Percentiles rank a stretch among this genome's conserved stretches.
Conservation (phyloP, 2,113 vertebrate genomes). For the Lamprologus speciosus region DNA sequence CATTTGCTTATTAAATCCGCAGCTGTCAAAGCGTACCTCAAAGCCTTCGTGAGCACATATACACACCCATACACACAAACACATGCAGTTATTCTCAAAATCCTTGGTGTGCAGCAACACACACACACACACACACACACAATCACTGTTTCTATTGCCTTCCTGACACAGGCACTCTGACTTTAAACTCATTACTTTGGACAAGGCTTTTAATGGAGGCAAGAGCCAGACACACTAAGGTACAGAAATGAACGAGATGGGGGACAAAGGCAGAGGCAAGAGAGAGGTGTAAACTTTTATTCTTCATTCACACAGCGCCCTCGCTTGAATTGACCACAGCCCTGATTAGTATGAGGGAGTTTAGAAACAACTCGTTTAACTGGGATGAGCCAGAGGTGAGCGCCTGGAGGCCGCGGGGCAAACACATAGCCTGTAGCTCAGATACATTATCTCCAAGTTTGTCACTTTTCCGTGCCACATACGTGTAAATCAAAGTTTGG, state of each 20-base stretch:
- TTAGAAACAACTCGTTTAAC: not conserved
- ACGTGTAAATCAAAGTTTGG: constrained; percentile 8
- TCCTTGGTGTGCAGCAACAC: not conserved
- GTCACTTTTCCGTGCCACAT: not conserved
- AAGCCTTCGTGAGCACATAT: constrained; percentile 13
- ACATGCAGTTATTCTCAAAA: constrained; percentile 26
- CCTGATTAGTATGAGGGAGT: not conserved
- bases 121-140: not conserved
- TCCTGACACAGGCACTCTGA: constrained; percentile 26
- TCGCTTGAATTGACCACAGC: not conserved
- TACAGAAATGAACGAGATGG: not conserved
- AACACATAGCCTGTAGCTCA: not conserved
- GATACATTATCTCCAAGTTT: not conserved
- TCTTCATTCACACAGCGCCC: not conserved
- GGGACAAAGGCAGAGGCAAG: not conserved
- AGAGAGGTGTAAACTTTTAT: not conserved
- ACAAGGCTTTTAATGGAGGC: constrained; percentile 59
- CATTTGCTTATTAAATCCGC: constrained; percentile 62
- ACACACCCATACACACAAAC: not conserved
- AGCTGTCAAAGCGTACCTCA: constrained; percentile 63
- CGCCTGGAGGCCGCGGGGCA: not conserved
- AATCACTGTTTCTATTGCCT: not conserved
- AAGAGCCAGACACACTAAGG: not conserved
- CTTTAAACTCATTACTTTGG: constrained; percentile 62
- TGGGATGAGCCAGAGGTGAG: not conserved